Evolutionary conservation across 2,113 vertebrate species (phyloP).

Genomic region (Proterorhinus semilunaris): DNA sequence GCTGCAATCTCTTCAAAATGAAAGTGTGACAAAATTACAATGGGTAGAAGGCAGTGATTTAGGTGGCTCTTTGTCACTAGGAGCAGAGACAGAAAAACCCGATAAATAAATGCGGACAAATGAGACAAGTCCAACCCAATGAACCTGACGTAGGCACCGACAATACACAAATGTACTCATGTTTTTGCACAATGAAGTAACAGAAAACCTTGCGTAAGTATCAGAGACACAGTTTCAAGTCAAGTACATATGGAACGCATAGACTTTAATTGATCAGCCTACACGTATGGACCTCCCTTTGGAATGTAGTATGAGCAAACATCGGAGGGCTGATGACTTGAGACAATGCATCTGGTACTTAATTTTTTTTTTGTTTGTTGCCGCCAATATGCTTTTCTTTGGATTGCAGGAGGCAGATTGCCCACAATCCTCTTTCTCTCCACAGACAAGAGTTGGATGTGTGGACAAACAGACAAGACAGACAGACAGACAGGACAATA

Average conservation of each 20-base stretch:
- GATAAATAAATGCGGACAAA: constrained; percentile 49
- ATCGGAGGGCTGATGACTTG: constrained; percentile 43
- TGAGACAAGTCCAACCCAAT: constrained; percentile 60
- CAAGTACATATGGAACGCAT: constrained; percentile 45
- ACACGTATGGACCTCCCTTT: constrained; percentile 43
- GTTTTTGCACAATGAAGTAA: constrained; percentile 58
- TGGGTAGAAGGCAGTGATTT: constrained; percentile 58
- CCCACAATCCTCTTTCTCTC: constrained; percentile 16
- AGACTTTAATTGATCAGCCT: constrained; percentile 39
- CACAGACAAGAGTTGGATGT: constrained; percentile 31
- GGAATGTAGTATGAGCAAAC: constrained; percentile 50
- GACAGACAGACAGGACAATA: constrained; percentile 39
- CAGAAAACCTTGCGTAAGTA: constrained; percentile 50
- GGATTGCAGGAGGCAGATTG: constrained; percentile 36
- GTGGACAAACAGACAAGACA: constrained; percentile 17
- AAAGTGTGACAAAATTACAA: constrained; percentile 17
- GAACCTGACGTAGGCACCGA: constrained; percentile 70
- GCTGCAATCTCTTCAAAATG: constrained; percentile 24
- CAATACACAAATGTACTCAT: constrained; percentile 64
- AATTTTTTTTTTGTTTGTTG: constrained; percentile 33
- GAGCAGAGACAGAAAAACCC: constrained; percentile 51
- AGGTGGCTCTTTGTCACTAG: constrained; percentile 47
- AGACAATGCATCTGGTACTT: constrained; percentile 57
- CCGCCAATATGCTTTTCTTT: constrained; percentile 26
- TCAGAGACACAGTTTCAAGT: constrained; percentile 36